Evolutionary conservation across 2,797 vertebrate species (phyloP).

Genomic region (Halcyon smyrnensis): DNA sequence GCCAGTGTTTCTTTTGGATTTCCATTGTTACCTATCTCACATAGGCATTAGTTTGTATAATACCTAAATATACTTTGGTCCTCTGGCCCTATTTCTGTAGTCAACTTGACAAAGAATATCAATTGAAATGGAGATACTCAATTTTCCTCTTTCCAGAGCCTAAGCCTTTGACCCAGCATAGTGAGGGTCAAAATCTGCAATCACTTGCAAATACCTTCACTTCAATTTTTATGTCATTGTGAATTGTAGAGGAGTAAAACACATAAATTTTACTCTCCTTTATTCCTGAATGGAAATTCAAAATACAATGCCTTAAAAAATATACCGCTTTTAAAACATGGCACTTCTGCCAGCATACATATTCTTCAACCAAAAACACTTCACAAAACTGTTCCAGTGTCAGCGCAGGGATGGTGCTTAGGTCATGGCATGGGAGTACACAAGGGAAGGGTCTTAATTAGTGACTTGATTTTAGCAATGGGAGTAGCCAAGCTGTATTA

Average conservation of each 20-base stretch:
- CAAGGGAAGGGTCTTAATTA: not conserved
- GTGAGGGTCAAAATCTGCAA: not conserved
- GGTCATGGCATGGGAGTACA: not conserved
- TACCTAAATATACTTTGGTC: not conserved
- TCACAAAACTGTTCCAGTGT: not conserved
- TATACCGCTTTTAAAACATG: not conserved
- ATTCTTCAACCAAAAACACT: not conserved
- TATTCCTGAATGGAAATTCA: not conserved
- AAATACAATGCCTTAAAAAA: not conserved
- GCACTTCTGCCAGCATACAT: fast-evolving
- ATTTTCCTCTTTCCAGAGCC: not conserved
- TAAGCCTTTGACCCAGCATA: not conserved
- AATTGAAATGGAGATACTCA: not conserved
- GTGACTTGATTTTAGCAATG: not conserved
- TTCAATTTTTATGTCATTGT: not conserved
- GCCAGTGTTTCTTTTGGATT: not conserved
- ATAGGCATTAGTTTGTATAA: not conserved
- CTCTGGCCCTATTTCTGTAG: not conserved
- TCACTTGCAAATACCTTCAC: not conserved
- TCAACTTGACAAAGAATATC: not conserved
- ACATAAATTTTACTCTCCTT: not conserved
- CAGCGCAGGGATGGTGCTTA: not conserved
- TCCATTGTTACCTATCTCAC: not conserved
- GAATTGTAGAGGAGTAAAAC: not conserved
- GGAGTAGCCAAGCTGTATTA: not conserved